Conservation (phyloP, 2,113 vertebrate genomes). For the Anas platyrhynchos region DNA sequence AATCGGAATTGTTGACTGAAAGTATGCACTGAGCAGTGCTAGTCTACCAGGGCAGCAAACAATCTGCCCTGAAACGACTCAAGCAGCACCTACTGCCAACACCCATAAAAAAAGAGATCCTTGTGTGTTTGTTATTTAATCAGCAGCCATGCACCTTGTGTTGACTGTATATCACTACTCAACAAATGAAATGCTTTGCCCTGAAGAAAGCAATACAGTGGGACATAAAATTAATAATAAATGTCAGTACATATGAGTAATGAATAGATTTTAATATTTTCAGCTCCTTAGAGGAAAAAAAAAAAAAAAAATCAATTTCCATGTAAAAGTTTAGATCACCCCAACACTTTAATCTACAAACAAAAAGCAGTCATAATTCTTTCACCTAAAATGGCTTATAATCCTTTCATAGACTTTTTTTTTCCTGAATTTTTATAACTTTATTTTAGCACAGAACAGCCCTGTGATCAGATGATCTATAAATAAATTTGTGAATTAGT, state of each 20-base stretch:
- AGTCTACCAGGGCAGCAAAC: neutral
- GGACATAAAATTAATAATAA: conserved; percentile 39
- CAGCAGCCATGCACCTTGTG: neutral
- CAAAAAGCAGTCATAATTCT: neutral
- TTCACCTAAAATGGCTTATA: neutral
- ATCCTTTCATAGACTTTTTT: neutral
- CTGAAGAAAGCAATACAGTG: conserved; percentile 21
- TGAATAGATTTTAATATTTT: conserved; percentile 19
- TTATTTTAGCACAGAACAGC: neutral
- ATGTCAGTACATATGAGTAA: conserved; percentile 11
- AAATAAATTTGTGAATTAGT: neutral
- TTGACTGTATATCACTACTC: neutral
- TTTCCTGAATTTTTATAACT: neutral
- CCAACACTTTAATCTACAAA: neutral
- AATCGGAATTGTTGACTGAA: neutral
- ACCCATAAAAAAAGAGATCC: neutral
- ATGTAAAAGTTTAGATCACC: neutral
- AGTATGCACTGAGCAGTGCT: neutral
- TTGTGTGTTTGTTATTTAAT: neutral
- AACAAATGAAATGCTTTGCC: conserved; percentile 25
- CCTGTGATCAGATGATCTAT: neutral
- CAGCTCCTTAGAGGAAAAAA: neutral
- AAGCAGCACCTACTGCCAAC: neutral
- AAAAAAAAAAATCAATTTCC: conserved; percentile 28
- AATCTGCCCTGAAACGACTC: neutral